Evolutionary conservation across 2,113 vertebrate genomes (phyloP), one percentile per base, ranked within the genome.

Genomic region (Chiloscyllium plagiosum): DNA sequence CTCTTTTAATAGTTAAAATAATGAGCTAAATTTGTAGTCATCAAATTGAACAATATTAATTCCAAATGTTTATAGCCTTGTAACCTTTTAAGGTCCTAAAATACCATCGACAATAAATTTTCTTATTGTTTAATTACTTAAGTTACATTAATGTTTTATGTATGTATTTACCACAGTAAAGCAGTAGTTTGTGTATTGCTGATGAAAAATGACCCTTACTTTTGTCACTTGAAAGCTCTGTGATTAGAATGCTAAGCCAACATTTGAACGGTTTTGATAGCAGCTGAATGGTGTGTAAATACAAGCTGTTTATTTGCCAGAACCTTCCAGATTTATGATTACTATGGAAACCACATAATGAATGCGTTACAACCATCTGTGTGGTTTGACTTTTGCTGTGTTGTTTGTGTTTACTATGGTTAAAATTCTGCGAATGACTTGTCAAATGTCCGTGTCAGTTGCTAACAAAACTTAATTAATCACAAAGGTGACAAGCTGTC

Each of bases 311-410:
- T 98, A 97, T 98, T 98, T 98, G 97, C 97, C 97, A 97, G 97
- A 97, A 98, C 97, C 97, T 97, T 98, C 97, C 97, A 98, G 98
- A 97, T 98, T 98, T 97, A 97, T 97, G 97, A 98, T 98, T 98
- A 97, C 98, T 98, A 98, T 98, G 98, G 98, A 97, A 98, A 98
- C 98, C 97, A 97, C 97, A 97, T 97, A 98, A 97, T 98, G 97
- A 98, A 98, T 98, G 97, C 96, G 97, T 96, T 97, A 97, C 96
- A 98, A 97, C 98, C 98, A 98, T 98, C 98, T 98, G 98, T 97
- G 97, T 97, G 96, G 96, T 96, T 97, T 98, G 97, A 97, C 97
- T 96, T 97, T 97, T 97, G 97, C 96, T 97, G 97, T 97, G 96
- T 97, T 98, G 97, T 96, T 98, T 98, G 97, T 98, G 97, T 98